Evolutionary conservation across 2,113 vertebrate genomes (phyloP), one percentile per base, ranked within the genome.

Genomic region (Propithecus coquereli): DNA sequence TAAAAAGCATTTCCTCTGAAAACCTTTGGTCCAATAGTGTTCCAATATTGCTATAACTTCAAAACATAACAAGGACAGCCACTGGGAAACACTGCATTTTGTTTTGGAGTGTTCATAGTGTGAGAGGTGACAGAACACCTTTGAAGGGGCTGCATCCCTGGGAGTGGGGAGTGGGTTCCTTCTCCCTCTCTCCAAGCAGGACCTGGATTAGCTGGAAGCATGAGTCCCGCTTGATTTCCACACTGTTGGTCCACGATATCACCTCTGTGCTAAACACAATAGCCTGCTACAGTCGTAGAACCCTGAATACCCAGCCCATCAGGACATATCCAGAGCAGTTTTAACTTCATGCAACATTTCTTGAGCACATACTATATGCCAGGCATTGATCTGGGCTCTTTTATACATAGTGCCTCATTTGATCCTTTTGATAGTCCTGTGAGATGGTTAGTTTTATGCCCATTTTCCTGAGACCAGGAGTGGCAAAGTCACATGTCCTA

Each of bases 1-100:
- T 79, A 81, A 50, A 95, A 81, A 85, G 61, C 47, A 92, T 91
- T 97, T 93, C 54, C 85, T 91, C 9, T 20, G 52, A 83, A 94
- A 94, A 86, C 63, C 83, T 96, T 76, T 40, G 37, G 43, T 40
- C 71, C 43, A 74, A 32, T 11, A 57, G 23, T 71, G 25, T 37
- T 87, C 87, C 45, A 12, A 9, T 74, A 59, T 11, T 14, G 61
- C 50, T 50, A 20, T 45, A 37, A 82, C 63, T 77, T 92, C 88
- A 91, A 52, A 88, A 54, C 37, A 22, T 23, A 84, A 45, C 27
- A 13, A 45, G 52, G 14, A 63, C 10, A 63, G 54, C 47, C 37
- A 5, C 12, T 6, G 16, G 25, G 87, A 73, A 66, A 71, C 9
- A 43, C 50, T 32, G 40, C 16, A 17, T 37, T 93, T 40, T 63